These are phyloP conservation scores for Drosophila punjabiensis DNA, from an alignment of 1,140 invertebrate genomes.

Conservation along the genomic window DNA sequence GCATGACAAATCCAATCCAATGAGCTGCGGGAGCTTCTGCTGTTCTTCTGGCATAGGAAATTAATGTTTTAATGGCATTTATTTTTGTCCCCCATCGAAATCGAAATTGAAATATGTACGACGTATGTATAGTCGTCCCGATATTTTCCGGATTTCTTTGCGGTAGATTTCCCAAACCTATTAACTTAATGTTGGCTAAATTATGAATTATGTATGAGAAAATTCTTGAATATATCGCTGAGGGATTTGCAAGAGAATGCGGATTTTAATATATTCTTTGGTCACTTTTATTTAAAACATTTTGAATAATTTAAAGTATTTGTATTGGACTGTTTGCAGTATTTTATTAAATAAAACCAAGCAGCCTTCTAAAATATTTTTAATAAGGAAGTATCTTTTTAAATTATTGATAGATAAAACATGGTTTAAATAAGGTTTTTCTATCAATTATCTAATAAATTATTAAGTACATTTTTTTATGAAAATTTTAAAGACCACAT, in stretches of 20 bases:
- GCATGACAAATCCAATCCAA: constrained; percentile 48
- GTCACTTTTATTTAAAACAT: neutral
- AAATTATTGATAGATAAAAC: neutral
- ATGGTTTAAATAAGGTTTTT: no score
- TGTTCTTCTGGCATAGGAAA: constrained; percentile 51
- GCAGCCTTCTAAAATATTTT: neutral
- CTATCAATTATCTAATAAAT: no score
- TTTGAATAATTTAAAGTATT: neutral
- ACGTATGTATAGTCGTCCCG: constrained; percentile 5
- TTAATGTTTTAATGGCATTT: constrained; percentile 56
- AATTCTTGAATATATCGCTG: neutral
- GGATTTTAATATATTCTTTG: constrained; percentile 1
- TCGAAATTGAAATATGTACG: constrained; percentile 49
- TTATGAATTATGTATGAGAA: constrained; percentile 35
- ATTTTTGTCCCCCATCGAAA: constrained; percentile 42
- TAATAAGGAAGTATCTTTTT: neutral
- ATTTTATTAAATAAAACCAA: neutral
- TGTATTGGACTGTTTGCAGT: neutral
- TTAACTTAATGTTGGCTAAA: constrained; percentile 40
- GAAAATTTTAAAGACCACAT: neutral
- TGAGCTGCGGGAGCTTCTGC: constrained; percentile 18
- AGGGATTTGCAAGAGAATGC: neutral
- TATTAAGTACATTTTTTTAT: neutral
- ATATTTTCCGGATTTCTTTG: constrained; percentile 31
- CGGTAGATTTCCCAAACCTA: constrained; percentile 43